Base-by-base conservation (phyloP, 2,797 vertebrate genomes). In the Coilia nasus region DNA sequence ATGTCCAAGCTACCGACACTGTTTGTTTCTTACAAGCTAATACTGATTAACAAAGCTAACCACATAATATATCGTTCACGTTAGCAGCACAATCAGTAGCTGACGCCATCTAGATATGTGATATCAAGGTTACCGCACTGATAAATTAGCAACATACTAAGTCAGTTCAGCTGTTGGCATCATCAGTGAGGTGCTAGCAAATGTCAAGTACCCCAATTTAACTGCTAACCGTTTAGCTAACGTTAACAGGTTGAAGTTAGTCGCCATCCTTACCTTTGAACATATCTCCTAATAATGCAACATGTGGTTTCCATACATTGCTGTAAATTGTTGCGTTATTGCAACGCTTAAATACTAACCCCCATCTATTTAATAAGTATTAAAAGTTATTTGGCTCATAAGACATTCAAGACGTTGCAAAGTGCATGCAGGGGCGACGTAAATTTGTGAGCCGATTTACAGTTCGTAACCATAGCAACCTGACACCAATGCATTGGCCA, bases 381-480 rank as follows among this genome's bases (percentile, higher is more conserved):
- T 1, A 54, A 9, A 54, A 54, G 50, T 54, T 9, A 54, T 3
- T 2, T 41, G 6, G 35, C 28, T 71, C 25, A 23, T 14, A 78
- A 41, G 41, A 44, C 35, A 44, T 31, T 19, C 31, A 78, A 41
- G 35, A 44, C 31, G 41, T 2, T 78, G 71, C 21, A 44, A 78
- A 78, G 71, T 78, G 71, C 71, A 78, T 78, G 64, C 71, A 78
- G 31, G 19, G 35, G 35, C 71, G 31, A 78, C 35, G 71, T 44
- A 35, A 71, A 71, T 31, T 44, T 44, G 71, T 78, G 71, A 78
- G 71, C 71, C 71, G 71, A 78, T 78, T 78, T 78, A 78, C 71
- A 44, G 71, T 78, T 78, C 71, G 71, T 78, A 44, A 44, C 71
- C 31, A 78, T 78, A 35, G 71, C 35, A 78, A 78, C 71, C 31